Evolutionary conservation across 2,797 vertebrate species (phyloP), one percentile per base, ranked within the genome.

Genomic region (Pitangus sulphuratus): DNA sequence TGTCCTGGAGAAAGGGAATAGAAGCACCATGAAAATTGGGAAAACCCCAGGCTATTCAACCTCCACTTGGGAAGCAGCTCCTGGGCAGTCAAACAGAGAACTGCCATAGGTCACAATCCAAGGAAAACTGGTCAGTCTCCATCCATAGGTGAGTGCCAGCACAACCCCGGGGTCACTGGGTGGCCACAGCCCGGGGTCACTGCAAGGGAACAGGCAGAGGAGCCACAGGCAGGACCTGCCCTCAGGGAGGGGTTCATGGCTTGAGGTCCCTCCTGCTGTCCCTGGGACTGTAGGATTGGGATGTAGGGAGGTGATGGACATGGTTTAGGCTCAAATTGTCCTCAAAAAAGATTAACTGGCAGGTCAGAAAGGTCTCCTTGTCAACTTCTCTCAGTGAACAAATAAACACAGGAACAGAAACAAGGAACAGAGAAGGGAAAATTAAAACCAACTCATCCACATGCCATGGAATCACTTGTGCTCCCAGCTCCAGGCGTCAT

Each of bases 241-340:
- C 48, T 17, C 65, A 26, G 6, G 9, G 2, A 0, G 15, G 14
- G 8, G 8, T 13, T 0, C 11, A 14, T 12, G 42, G 9, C 35
- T 11, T 11, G 37, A 28, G 21, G 10, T 24, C 56, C 75, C 62
- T 69, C 10, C 66, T 11, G 65, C 18, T 37, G 12, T 30, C 17
- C 30, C 40, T 0, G 4, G 31, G 28, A 3, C 50, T 6, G 0
- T 3, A 37, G 57, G 8, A 28, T 9, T 28, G 12, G 17, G 37
- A 31, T 31, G 50, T 24, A 24, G 31, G 6, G 31, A 13, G 39
- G 4, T 6, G 11, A 19, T 9, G 33, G 65, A 2, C 1, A 6
- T 1, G 48, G 0, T 12, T 24, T 3, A 44, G 39, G 25, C 53
- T 28, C 44, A 1, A 19, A 17, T 0, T 13, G 17, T 5, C 9